Percentiles rank a stretch among this genome's conserved stretches.
These are phyloP conservation scores for Monarcha castaneiventris DNA, from an alignment of 2,113 vertebrate species.

Conservation along the genomic window DNA sequence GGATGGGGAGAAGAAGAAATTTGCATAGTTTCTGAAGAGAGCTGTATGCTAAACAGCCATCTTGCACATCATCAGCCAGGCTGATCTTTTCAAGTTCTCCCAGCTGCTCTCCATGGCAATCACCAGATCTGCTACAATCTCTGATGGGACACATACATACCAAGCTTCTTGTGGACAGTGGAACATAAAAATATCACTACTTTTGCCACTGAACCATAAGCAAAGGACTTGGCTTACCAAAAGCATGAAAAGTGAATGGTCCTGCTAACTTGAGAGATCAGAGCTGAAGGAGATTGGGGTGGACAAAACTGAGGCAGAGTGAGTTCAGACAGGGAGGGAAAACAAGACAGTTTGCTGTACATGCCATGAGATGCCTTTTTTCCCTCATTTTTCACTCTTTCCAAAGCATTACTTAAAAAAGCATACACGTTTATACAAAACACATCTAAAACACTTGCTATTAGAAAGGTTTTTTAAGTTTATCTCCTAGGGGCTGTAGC, in stretches of 20 bases:
- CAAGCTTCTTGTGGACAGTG: background rate
- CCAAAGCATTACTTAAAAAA: background rate
- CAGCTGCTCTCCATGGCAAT: background rate
- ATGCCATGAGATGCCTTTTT: background rate
- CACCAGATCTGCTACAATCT: background rate
- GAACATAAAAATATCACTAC: background rate
- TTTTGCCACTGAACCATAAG: background rate
- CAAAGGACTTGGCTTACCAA: background rate
- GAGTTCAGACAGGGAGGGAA: background rate
- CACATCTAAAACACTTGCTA: background rate
- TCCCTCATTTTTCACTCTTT: background rate
- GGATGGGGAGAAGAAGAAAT: background rate
- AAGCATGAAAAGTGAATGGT: background rate
- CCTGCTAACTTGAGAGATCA: background rate
- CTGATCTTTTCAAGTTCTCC: background rate
- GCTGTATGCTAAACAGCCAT: background rate
- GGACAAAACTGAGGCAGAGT: background rate
- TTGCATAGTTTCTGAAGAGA: background rate
- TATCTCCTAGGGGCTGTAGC: background rate
- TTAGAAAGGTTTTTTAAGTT: background rate
- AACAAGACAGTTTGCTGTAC: background rate
- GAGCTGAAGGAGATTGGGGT: background rate
- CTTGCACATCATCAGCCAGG: background rate
- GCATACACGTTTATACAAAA: background rate
- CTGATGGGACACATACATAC: background rate